phyloP scores from a whole-genome alignment of 2,797 vertebrate genomes.

The Rallus crepitans region DNA sequence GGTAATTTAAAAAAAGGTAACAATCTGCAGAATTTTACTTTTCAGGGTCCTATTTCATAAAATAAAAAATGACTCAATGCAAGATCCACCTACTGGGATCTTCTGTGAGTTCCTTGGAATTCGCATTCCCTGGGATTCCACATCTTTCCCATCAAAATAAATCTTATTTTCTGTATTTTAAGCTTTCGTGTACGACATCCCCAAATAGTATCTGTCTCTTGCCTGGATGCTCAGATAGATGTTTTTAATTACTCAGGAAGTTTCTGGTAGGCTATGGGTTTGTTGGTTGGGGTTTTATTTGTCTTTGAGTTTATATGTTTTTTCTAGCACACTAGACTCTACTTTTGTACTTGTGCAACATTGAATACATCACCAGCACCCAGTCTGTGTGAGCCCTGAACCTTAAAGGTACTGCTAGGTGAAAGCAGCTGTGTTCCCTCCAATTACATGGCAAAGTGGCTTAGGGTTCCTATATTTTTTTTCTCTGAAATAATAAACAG shows the following conservation, averaged over 20 bases:
- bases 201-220: neutral
- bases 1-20: neutral
- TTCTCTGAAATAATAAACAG: neutral
- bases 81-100: neutral
- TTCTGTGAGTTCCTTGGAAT: neutral
- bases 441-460: neutral
- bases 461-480: neutral
- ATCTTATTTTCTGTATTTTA: neutral
- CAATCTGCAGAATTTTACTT: neutral
- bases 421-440: neutral
- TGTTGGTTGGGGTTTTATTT: neutral
- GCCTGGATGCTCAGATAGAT: neutral
- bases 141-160: neutral
- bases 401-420: neutral
- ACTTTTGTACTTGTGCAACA: neutral
- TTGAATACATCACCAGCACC: neutral
- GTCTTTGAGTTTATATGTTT: neutral
- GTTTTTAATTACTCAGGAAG: slow-evolving; percentile 29
- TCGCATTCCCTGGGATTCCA: neutral
- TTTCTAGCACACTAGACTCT: neutral
- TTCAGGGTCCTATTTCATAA: neutral
- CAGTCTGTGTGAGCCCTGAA: neutral
- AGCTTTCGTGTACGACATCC: neutral
- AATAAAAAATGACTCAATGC: neutral
- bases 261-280: neutral